A percentile compares a stretch with the other conserved stretches of the same genome.
These are phyloP conservation scores for Araneus ventricosus DNA, from an alignment of 1,140 invertebrate species.

Conservation along the genomic window DNA sequence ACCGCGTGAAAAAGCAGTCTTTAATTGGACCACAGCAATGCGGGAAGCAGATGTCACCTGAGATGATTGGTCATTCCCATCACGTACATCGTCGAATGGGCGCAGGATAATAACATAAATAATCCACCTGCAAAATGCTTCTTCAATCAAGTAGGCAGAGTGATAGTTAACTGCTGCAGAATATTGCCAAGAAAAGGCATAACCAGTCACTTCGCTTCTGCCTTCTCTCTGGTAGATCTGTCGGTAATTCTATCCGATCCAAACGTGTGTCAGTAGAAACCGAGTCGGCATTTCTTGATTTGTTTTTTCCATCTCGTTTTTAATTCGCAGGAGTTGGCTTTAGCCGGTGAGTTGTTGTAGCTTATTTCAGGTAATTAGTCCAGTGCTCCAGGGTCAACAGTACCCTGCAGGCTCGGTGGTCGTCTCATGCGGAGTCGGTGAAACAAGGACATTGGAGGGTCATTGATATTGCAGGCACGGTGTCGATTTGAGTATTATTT, in stretches of 20 bases:
- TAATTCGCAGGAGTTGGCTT: slow-evolving; percentile 62
- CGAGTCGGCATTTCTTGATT: not conserved
- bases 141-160: not conserved
- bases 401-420: slow-evolving; percentile 55
- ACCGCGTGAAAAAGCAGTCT: slow-evolving; percentile 14
- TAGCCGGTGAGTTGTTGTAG: slow-evolving; percentile 42
- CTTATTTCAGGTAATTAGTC: slow-evolving; percentile 74
- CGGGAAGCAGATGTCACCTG: slow-evolving; percentile 68
- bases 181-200: not conserved
- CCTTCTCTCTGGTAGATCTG: no score
- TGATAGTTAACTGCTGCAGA: not conserved
- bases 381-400: slow-evolving; percentile 67
- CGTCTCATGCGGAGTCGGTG: slow-evolving; percentile 8
- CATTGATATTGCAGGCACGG: slow-evolving; percentile 64
- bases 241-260: not conserved
- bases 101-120: slow-evolving; percentile 23
- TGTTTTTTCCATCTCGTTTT: slow-evolving; percentile 50
- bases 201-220: not conserved
- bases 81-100: slow-evolving; percentile 49
- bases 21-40: slow-evolving; percentile 61
- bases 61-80: slow-evolving; percentile 28
- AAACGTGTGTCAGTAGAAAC: not conserved
- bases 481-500: not conserved
- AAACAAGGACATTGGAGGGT: slow-evolving; percentile 71
- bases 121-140: slow-evolving; percentile 14